These are phyloP conservation scores for Heterohyrax brucei DNA, from an alignment of 2,797 vertebrate species.

Conservation along the genomic window DNA sequence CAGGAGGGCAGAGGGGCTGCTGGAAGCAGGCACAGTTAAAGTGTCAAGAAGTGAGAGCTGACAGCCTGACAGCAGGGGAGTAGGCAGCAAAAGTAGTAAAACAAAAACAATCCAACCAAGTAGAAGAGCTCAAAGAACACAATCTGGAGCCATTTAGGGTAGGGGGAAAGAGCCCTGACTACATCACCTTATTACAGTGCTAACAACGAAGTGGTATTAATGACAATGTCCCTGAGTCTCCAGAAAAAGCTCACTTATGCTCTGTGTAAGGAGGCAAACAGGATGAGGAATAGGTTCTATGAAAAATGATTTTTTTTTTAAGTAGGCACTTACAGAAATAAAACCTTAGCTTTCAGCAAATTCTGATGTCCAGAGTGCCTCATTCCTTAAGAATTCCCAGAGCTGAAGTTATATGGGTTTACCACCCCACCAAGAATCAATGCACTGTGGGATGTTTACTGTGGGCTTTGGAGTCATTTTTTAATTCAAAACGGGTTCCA, in stretches of 20 bases:
- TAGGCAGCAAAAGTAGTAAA: constrained; percentile 81
- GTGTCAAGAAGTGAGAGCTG: constrained; percentile 86
- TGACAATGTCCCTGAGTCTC: neutral
- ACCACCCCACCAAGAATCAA: neutral
- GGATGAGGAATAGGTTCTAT: constrained; percentile 59
- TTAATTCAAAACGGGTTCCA: neutral
- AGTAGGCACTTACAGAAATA: neutral
- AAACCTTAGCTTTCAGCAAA: constrained; percentile 48
- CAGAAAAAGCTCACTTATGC: constrained; percentile 29
- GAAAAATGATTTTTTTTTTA: constrained; percentile 26
- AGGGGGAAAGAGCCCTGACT: neutral
- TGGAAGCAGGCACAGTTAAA: constrained; percentile 83
- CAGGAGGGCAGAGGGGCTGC: constrained; percentile 78
- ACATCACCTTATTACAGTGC: neutral
- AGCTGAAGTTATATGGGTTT: neutral
- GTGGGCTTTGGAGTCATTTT: neutral
- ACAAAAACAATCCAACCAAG: constrained; percentile 72
- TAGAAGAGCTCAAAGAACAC: constrained; percentile 67
- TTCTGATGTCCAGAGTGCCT: neutral
- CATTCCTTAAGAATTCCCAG: neutral
- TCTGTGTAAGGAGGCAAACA: neutral
- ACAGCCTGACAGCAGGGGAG: constrained; percentile 78
- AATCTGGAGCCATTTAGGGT: neutral
- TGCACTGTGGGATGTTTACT: neutral
- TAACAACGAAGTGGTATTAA: neutral